Conservation (phyloP, 2,797 vertebrate genomes). For the Netta rufina region DNA sequence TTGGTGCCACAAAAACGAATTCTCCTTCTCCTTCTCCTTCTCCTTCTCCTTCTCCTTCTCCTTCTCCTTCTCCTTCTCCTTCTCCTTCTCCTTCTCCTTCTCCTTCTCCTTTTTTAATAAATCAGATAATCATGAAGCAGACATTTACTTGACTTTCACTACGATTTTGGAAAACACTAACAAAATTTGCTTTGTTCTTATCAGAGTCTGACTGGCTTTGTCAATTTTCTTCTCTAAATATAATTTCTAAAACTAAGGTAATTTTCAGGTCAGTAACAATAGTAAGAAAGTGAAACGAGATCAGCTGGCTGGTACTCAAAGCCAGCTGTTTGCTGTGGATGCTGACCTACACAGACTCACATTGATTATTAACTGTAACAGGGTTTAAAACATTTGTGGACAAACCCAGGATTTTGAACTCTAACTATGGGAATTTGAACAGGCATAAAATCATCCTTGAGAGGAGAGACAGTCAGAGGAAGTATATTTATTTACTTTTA, state of each 20-base stretch:
- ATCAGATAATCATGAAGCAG: too few relatives aligned
- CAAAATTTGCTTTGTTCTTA: too few relatives aligned
- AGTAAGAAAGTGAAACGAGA: slow-evolving; percentile 18
- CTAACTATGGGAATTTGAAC: not conserved
- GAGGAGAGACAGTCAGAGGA: not conserved
- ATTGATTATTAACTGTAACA: not conserved
- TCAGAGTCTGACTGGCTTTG: not conserved
- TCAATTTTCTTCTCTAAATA: slow-evolving; percentile 22
- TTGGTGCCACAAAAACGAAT: not conserved
- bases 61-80: too few relatives aligned
- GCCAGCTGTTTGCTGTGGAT: not conserved
- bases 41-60: too few relatives aligned
- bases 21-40: too few relatives aligned
- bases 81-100: too few relatives aligned
- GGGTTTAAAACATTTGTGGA: not conserved
- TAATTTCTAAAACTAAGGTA: slow-evolving; percentile 3
- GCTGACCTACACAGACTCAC: not conserved
- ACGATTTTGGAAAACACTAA: too few relatives aligned
- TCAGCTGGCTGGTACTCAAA: not conserved
- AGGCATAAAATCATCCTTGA: not conserved
- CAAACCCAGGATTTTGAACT: not conserved
- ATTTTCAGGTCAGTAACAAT: not conserved
- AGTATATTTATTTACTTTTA: not conserved
- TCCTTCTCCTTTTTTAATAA: too few relatives aligned
- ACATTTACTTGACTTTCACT: too few relatives aligned